Base-by-base conservation (phyloP, 35 echinoderm and acorn worm genomes). In the Ophioderma brevispina region DNA sequence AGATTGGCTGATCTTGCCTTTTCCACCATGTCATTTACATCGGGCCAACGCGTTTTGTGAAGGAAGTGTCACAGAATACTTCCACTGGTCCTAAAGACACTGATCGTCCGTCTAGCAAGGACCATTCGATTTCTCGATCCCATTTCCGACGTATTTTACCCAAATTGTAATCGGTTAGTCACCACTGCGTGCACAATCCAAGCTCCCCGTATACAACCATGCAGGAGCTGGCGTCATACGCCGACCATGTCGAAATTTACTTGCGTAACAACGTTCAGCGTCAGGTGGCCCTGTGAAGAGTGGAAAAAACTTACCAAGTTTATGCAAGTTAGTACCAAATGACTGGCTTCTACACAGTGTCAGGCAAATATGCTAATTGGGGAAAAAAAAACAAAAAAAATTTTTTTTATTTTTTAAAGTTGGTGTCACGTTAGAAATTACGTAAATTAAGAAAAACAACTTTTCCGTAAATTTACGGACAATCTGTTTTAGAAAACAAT, bases 21-120 rank as follows among this genome's bases (percentile, higher is more conserved):
- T 2, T 81, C 33, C 5, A 95, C 78, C 8, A 63, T 30, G 18
- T 36, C 64, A 5, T 55, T 39, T 1, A 84, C 33, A 14, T 82
- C 87, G 39, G 90, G 75, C 0, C 95, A 39, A 21, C 82, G 88
- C 18, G 84, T 88, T n/a, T n/a, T 0, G 94, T 99, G 59, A 78
- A 99, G 21, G 97, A 94, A 30, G 91, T 87, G 52, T 99, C 97
- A 46, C 97, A 99, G 49, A 85, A 95, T 15, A 86, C 85, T 39
- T 92, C n/a, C 1, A 89, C 86, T 1, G 83, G 55, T 36, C 97
- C 97, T 0, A 99, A 70, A 6, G 83, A 85, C 17, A 85, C 38
- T 13, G 64, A 17, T 0, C 43, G 70, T 18, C 10, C 90, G 82
- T 32, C 90, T 83, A 23, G 36, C 35, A 32, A 37, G 37, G 13